Conservation (phyloP, 1,140 invertebrate species). For the Frieseomelitta varia region DNA sequence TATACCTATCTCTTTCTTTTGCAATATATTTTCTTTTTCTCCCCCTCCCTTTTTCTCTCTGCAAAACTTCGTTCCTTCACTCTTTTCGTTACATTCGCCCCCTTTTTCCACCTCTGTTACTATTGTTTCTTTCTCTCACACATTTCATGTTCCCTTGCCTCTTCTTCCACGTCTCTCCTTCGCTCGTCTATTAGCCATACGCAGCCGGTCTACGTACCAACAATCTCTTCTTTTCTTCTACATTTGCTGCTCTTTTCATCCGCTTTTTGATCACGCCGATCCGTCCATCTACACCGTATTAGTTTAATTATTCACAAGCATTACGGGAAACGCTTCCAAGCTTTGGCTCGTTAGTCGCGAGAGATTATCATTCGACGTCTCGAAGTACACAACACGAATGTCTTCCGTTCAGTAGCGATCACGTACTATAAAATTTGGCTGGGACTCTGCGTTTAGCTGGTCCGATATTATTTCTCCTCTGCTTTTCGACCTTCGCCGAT, state of each 20-base stretch:
- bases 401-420: not conserved
- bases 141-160: conserved; percentile 3
- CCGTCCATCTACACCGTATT: too few relatives aligned
- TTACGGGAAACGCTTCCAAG: conserved; percentile 7
- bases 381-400: not conserved
- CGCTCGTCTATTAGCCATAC: conserved; percentile 32
- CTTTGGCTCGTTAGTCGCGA: conserved; percentile 39
- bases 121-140: conserved; percentile 38
- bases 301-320: not conserved
- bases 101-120: conserved; percentile 21
- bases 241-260: conserved; percentile 11
- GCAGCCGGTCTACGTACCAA: conserved; percentile 60
- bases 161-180: conserved; percentile 1
- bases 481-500: conserved; percentile 9
- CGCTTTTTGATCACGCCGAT: not conserved
- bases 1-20: conserved; percentile 22
- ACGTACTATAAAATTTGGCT: conserved; percentile 10
- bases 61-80: not conserved
- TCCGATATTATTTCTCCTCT: conserved; percentile 6
- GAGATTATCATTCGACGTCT: not conserved
- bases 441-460: not conserved
- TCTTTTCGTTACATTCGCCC: not conserved
- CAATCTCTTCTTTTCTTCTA: conserved; percentile 37
- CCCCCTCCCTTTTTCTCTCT: conserved; percentile 5
- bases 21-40: not conserved